Evolutionary conservation across 1,140 invertebrate species (phyloP).

Genomic region (Cotesia typhae): DNA sequence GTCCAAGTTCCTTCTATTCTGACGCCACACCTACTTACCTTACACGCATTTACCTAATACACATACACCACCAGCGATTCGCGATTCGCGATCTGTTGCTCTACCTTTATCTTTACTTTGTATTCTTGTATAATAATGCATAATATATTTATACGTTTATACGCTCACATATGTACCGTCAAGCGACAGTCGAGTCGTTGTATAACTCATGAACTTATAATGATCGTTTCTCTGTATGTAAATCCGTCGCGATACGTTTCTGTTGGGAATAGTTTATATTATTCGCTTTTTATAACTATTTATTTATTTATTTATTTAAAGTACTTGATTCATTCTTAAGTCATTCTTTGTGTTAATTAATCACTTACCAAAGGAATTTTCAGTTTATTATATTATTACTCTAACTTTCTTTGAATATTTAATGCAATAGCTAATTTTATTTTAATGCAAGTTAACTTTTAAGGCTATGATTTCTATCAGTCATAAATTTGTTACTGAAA

Average conservation of each 20-base stretch:
- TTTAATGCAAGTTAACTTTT: no score
- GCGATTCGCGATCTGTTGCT: constrained; percentile 37
- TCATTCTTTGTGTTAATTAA: background rate
- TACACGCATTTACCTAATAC: constrained; percentile 46
- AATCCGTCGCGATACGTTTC: constrained; percentile 8
- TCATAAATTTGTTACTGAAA: no score
- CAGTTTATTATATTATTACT: no score
- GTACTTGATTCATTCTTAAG: no score
- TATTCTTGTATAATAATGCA: constrained; percentile 9
- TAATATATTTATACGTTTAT: constrained; percentile 2
- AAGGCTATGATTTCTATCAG: no score
- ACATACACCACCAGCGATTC: constrained; percentile 34
- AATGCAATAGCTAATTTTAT: no score
- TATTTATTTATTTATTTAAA: no score
- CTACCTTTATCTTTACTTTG: constrained; percentile 24
- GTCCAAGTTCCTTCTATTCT: constrained; percentile 54
- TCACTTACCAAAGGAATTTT: background rate
- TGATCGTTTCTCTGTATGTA: constrained; percentile 30
- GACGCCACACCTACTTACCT: constrained; percentile 61
- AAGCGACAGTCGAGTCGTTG: constrained; percentile 15
- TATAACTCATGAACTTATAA: constrained; percentile 11
- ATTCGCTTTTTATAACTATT: no score
- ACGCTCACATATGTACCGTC: no score
- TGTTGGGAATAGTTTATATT: no score
- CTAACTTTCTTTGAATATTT: no score